phyloP scores from a whole-genome alignment of 2,113 vertebrate species.

The Arvicanthis niloticus region DNA sequence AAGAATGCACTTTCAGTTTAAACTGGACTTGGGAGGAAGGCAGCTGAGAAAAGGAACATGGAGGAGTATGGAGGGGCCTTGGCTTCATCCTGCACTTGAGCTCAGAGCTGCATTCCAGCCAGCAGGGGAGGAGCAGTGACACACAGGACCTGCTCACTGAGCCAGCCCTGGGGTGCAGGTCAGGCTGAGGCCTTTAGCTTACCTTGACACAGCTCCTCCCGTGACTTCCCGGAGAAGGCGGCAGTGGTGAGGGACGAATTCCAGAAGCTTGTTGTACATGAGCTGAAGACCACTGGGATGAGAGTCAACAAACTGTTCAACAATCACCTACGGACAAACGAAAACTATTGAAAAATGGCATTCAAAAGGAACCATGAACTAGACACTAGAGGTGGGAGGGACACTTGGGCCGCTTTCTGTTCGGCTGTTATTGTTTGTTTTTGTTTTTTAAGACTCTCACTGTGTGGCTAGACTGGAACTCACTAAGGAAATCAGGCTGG shows the following conservation, averaged over 20 bases:
- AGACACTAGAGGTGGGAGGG: not conserved
- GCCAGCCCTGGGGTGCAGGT: not conserved
- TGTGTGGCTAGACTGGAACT: not conserved
- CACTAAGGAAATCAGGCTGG: not conserved
- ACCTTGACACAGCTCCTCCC: slow-evolving; percentile 95
- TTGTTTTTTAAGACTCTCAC: not conserved
- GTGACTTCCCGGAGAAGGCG: slow-evolving; percentile 96
- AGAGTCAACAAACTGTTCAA: slow-evolving; percentile 92
- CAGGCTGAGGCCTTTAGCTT: not conserved
- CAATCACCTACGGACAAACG: slow-evolving; percentile 89
- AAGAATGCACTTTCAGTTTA: not conserved
- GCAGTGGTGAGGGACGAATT: slow-evolving; percentile 98
- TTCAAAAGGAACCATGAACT: not conserved
- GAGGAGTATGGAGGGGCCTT: no score
- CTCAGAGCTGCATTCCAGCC: not conserved
- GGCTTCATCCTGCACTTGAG: not conserved
- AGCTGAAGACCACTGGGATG: slow-evolving; percentile 92
- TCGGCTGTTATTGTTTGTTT: not conserved
- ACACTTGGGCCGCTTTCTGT: not conserved
- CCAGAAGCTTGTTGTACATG: slow-evolving; percentile 94
- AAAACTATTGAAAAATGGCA: not conserved
- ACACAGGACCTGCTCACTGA: accelerated
- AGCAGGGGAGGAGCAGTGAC: accelerated
- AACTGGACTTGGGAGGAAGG: not conserved
- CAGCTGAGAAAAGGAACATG: not conserved